These are phyloP conservation scores for Ctenosaura bakeri DNA, from an alignment of 2,797 vertebrate species.

Conservation along the genomic window DNA sequence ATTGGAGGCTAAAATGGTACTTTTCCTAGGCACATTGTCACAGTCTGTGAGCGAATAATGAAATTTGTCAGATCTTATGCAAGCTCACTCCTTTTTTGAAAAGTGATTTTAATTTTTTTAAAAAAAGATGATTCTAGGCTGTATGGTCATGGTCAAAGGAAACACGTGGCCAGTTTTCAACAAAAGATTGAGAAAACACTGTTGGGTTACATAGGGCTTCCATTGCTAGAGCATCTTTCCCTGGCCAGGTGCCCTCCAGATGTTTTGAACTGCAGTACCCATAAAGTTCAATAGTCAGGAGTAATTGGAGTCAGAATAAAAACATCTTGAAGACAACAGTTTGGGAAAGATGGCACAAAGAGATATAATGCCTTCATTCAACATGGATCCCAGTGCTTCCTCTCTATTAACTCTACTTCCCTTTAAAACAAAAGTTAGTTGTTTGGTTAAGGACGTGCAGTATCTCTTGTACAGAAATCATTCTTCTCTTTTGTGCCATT, in stretches of 20 bases:
- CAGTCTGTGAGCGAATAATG: background rate
- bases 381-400: too few species aligned
- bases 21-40: background rate
- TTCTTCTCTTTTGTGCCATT: background rate
- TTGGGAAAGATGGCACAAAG: background rate
- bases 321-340: background rate
- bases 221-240: background rate
- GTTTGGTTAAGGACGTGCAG: background rate
- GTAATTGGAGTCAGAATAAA: background rate
- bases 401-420: too few species aligned
- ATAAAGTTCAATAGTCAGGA: background rate
- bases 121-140: background rate
- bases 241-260: too few species aligned
- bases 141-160: background rate
- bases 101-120: background rate
- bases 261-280: background rate
- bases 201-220: background rate
- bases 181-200: background rate
- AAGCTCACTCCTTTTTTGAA: background rate
- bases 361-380: background rate
- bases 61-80: background rate
- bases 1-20: background rate
- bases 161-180: background rate
- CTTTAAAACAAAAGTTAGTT: background rate
- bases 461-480: background rate